A percentile compares a stretch with the other conserved stretches of the same genome.
phyloP scores from a whole-genome alignment of 2,113 vertebrate species.

The Desmodus rotundus region DNA sequence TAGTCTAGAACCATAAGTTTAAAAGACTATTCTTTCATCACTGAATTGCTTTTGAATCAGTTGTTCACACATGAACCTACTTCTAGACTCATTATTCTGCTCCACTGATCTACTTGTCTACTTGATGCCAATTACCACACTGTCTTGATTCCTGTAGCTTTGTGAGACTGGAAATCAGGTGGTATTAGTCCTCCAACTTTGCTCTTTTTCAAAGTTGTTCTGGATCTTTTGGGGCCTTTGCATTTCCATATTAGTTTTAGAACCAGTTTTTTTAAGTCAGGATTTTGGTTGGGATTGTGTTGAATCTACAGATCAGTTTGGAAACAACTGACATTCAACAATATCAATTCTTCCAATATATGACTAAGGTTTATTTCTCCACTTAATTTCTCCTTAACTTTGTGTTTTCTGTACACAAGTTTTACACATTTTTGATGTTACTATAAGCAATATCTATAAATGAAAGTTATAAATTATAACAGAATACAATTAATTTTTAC shows the following conservation, averaged over 20 bases:
- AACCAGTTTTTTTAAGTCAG: not conserved
- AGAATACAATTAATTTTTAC: too few relatives aligned
- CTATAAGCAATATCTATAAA: not conserved
- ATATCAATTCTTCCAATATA: not conserved
- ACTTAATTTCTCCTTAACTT: not conserved
- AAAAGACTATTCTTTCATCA: not conserved
- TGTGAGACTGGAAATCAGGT: not conserved
- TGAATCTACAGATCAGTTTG: not conserved
- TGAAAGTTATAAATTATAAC: too few relatives aligned
- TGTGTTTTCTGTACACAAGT: not conserved
- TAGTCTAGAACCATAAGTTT: not conserved
- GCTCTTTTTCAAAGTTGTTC: not conserved
- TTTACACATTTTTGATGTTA: not conserved
- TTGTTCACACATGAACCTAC: not conserved
- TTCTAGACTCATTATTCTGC: not conserved
- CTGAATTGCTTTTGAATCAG: not conserved
- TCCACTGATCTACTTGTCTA: not conserved
- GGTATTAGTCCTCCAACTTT: not conserved
- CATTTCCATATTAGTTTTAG: not conserved
- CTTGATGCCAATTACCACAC: not conserved
- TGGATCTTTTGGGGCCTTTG: not conserved
- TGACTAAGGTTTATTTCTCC: not conserved
- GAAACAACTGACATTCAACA: not conserved
- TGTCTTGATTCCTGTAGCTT: not conserved
- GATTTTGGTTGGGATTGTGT: not conserved